Conservation (phyloP, 2,113 vertebrate species). For the Cinclus mexicanus region DNA sequence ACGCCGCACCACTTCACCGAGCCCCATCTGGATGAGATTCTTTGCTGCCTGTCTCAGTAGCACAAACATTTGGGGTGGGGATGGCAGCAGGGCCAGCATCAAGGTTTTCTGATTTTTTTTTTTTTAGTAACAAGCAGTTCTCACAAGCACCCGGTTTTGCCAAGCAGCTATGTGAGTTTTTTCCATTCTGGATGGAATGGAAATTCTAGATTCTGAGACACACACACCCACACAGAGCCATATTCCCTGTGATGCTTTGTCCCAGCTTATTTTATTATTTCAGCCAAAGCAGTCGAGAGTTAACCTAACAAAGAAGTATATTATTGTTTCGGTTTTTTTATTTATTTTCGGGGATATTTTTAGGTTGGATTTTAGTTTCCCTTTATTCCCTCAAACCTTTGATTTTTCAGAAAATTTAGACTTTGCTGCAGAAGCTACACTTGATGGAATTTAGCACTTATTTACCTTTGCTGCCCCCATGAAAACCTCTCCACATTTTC, state of each 20-base stretch:
- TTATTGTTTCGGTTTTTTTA: neutral
- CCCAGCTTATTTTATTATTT: neutral
- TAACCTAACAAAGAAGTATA: neutral
- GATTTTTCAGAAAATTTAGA: neutral
- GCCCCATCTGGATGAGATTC: neutral
- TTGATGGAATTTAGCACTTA: neutral
- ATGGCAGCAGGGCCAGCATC: neutral
- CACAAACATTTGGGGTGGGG: neutral
- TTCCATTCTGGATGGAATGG: neutral
- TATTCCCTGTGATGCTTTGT: neutral
- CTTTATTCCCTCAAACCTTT: neutral
- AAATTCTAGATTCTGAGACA: neutral
- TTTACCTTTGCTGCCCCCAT: neutral
- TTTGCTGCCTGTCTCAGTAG: neutral
- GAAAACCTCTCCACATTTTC: neutral
- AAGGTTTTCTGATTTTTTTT: neutral
- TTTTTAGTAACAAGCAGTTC: neutral
- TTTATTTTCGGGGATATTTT: neutral
- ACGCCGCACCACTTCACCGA: neutral
- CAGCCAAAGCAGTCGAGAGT: neutral
- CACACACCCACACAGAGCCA: neutral
- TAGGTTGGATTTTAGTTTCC: neutral
- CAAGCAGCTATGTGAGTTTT: neutral
- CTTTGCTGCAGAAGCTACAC: neutral
- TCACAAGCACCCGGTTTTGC: neutral